Conservation (phyloP, 2,113 vertebrate genomes). For the Anarhynchus alexandrinus region DNA sequence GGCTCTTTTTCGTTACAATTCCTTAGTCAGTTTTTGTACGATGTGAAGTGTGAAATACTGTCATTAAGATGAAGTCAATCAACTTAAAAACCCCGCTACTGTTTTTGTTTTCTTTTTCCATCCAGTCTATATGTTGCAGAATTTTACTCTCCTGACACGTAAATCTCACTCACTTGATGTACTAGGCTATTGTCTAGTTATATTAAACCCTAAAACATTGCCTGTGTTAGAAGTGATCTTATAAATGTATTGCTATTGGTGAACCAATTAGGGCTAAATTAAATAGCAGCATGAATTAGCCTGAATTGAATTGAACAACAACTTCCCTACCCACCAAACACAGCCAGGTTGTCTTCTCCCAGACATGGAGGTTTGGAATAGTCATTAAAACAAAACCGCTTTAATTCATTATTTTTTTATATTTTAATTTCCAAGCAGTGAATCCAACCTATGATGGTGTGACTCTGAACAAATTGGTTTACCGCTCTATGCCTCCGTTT, state of each 20-base stretch:
- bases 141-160: not conserved
- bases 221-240: not conserved
- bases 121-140: not conserved
- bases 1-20: not conserved
- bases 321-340: not conserved
- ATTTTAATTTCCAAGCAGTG: not conserved
- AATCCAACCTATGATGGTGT: not conserved
- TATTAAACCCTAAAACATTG: not conserved
- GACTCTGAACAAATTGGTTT: not conserved
- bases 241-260: not conserved
- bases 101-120: not conserved
- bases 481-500: not conserved
- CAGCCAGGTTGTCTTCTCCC: not conserved
- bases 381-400: not conserved
- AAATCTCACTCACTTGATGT: not conserved
- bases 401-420: not conserved
- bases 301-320: not conserved
- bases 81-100: not conserved
- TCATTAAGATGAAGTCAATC: not conserved
- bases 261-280: too few species aligned
- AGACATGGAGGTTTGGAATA: not conserved
- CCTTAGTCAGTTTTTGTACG: not conserved
- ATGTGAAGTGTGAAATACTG: not conserved
- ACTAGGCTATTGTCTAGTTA: not conserved
- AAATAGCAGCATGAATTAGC: too few species aligned